Evolutionary conservation across 2,888 invertebrate species (phyloP), one percentile per base, ranked within the genome.

Genomic region (Celastrina argiolus): DNA sequence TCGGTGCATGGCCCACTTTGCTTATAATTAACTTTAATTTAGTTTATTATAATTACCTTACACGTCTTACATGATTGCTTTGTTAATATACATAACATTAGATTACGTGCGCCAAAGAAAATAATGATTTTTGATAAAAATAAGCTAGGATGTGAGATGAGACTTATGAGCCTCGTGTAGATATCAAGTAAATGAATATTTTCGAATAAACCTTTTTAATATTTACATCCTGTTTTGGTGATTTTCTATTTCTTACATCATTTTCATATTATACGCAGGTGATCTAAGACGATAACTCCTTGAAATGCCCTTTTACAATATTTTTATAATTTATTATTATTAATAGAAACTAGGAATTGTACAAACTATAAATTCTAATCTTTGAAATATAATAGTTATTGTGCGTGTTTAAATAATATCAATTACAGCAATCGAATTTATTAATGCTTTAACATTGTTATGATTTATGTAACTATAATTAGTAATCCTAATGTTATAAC

Each of bases 1-100:
- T 81, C 82, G 78, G 75, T 74, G 76, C 70, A 75, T 74, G 83
- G 71, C 83, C 87, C 83, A 83, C 78, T 83, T 86, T 77, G 69
- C 74, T 76, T 76, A 74, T 76, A 76, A 78, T 78, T 78, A 78
- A 74, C 72, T 70, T 66, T 71, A 72, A 73, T 68, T 70, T 70
- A 71, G 66, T 69, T 71, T 70, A 71, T 69, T 66, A 73, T 71
- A 72, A 73, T 71, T 72, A 72, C 69, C 67, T 67, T 22, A 69
- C 69, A 69, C 68, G 68, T 68, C 26, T 56, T 56, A 39, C 22
- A 36, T 22, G 18, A 22, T 39, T 10, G 36, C 39, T 58, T 56
- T 56, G n/a, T 56, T 56, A 56, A 31, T 58, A 31, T 58, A 58
- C 31, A 31, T n/a, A 31, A 31, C 16, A 10, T 56, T 28, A 22